A percentile compares a stretch with the other conserved stretches of the same genome.
phyloP scores from a whole-genome alignment of 2,113 vertebrate species.

The Kobus ellipsiprymnus region DNA sequence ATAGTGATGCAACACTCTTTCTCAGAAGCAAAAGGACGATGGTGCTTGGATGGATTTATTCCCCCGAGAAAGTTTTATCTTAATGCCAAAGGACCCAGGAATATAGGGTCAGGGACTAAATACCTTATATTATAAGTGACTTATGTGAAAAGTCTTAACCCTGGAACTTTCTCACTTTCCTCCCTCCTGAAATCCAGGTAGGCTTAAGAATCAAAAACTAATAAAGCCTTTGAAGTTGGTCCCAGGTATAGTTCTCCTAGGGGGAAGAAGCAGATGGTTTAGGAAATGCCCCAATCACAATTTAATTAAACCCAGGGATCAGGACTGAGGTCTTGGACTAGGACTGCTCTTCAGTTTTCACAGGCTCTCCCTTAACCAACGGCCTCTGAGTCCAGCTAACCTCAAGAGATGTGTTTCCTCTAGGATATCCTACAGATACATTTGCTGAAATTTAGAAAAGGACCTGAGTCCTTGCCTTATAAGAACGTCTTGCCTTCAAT shows the following conservation, averaged over 20 bases:
- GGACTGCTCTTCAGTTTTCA: background rate
- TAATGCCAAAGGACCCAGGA: background rate
- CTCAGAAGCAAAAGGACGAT: background rate
- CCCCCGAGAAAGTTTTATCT: background rate
- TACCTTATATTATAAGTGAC: background rate
- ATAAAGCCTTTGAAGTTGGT: background rate
- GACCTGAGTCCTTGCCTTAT: background rate
- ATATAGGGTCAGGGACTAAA: background rate
- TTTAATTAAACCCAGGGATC: background rate
- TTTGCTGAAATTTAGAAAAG: background rate
- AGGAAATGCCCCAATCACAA: background rate
- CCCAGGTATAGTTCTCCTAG: background rate
- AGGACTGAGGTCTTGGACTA: background rate
- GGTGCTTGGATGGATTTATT: background rate
- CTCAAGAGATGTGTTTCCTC: rapidly evolving
- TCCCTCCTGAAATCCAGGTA: background rate
- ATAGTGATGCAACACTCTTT: background rate
- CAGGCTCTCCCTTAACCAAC: background rate
- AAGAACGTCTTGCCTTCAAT: background rate
- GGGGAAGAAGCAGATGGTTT: background rate
- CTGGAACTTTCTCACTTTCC: background rate
- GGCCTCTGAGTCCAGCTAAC: background rate
- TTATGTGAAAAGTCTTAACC: rapidly evolving
- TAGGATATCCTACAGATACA: background rate
- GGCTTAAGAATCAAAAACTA: background rate